Conservation (phyloP, 2,888 invertebrate genomes). For the Drosophila merina region DNA sequence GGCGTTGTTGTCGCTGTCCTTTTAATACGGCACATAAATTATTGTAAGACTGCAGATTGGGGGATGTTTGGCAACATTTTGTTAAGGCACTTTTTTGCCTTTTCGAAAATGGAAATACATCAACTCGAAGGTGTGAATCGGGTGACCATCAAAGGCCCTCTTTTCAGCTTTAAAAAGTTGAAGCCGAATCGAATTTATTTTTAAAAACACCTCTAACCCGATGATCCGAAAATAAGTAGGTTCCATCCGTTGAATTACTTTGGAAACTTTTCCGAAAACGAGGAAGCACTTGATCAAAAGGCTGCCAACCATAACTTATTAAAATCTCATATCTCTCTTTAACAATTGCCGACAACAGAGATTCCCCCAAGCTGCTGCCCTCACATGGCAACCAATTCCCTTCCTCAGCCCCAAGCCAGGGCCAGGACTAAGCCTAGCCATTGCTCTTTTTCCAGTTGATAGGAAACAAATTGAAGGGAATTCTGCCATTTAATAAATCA, state of each 20-base stretch:
- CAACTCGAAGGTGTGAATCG: conserved; percentile 65
- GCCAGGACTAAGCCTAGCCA: conserved; percentile 9
- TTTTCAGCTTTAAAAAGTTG: conserved; percentile 23
- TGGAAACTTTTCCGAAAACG: neutral
- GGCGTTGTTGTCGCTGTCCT: conserved; percentile 69
- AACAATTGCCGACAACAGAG: conserved; percentile 47
- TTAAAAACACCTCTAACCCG: neutral
- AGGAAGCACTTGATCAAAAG: conserved; percentile 28
- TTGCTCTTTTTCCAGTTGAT: conserved; percentile 74
- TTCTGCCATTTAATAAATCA: conserved; percentile 78
- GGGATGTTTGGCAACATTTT: conserved; percentile 71
- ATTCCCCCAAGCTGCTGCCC: conserved; percentile 17
- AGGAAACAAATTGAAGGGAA: conserved; percentile 80
- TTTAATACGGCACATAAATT: conserved; percentile 77
- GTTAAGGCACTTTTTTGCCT: conserved; percentile 3
- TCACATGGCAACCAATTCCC: conserved; percentile 17
- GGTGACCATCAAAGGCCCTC: conserved; percentile 52
- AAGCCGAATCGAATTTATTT: neutral
- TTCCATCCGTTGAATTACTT: neutral
- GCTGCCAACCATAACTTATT: conserved; percentile 50
- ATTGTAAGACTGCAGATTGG: conserved; percentile 78
- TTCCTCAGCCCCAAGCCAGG: neutral
- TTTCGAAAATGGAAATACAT: conserved; percentile 49
- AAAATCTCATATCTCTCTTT: conserved; percentile 66
- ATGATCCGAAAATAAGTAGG: neutral